Evolutionary conservation across 2,888 invertebrate species (phyloP), one percentile per base, ranked within the genome.

Genomic region (Troilus luridus): DNA sequence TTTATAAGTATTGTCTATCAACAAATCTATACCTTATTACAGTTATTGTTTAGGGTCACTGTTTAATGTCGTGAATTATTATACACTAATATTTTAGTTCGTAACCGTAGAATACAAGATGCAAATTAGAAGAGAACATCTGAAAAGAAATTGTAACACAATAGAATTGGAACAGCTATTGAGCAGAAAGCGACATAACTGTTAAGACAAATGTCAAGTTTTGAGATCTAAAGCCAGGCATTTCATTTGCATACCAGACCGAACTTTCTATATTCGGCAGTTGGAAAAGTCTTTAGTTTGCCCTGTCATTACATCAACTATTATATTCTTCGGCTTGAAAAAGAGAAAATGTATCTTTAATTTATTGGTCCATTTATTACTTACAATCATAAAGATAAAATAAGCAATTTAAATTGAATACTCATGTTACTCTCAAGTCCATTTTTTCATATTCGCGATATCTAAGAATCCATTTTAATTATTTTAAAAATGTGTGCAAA

Each of bases 141-240:
- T 67, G 11, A 24, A 67, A 67, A 67, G 67, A 67, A 17, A 41
- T 41, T 77, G 72, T 77, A 17, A 77, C 17, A 77, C 72, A 77
- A 77, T 41, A 19, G 72, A 77, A 77, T 5, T 77, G 72, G 72
- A 77, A 41, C 72, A 27, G 6, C 17, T 77, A 77, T 77, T 41
- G 72, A 77, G 41, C 72, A 27, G 72, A 77, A 77, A 77, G 72
- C 27, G 72, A 77, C 72, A 77, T 77, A 77, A 77, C 72, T 77
- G 72, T 77, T 17, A 77, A 77, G 72, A 77, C 72, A 77, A 77
- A 77, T 77, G 72, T 19, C 41, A 77, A 77, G 8, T 77, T 77
- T 8, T 77, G 27, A 77, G 72, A 77, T 77, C 72, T 41, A 77
- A 77, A 77, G 72, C 72, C 72, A 77, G 27, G 72, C 27, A 77